Evolutionary conservation across 1,140 invertebrate species (phyloP).

Genomic region (Trissolcus basalis): DNA sequence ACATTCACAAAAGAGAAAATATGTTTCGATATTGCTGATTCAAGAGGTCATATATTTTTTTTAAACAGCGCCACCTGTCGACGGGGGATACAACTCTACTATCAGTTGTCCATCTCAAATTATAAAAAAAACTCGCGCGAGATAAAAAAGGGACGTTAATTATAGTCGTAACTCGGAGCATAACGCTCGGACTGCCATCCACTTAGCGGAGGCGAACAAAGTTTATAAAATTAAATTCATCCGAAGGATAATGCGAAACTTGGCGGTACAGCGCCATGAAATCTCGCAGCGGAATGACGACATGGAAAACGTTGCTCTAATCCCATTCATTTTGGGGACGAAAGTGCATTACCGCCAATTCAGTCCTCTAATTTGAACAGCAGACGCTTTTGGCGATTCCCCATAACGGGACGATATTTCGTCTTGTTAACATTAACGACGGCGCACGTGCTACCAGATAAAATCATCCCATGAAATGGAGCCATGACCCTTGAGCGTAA

Average conservation of each 20-base stretch:
- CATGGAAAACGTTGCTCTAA: too few relatives aligned
- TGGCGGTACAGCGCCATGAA: conserved; percentile 1
- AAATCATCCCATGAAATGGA: conserved; percentile 14
- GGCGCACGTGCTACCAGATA: neutral
- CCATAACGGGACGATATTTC: conserved; percentile 3
- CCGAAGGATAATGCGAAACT: conserved; percentile 15
- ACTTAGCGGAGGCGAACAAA: conserved; percentile 4
- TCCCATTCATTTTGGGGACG: conserved; percentile 13
- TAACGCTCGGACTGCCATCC: conserved; percentile 8
- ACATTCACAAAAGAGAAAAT: too few relatives aligned
- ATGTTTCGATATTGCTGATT: too few relatives aligned
- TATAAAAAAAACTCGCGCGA: neutral
- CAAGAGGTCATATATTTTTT: too few relatives aligned
- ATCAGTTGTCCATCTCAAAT: too few relatives aligned
- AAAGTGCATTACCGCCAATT: conserved; percentile 13
- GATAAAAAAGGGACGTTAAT: conserved; percentile 22
- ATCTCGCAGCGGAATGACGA: too few relatives aligned
- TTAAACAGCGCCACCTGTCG: too few relatives aligned
- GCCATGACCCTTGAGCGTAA: conserved; percentile 11
- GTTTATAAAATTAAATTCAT: conserved; percentile 35
- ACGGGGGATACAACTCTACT: too few relatives aligned
- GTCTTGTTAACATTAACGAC: conserved; percentile 21
- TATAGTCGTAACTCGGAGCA: conserved; percentile 13
- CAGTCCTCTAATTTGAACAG: conserved; percentile 1
- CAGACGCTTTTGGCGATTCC: conserved; percentile 5